phyloP scores from a whole-genome alignment of 2,888 invertebrate species.

The Metacarcinus magister region DNA sequence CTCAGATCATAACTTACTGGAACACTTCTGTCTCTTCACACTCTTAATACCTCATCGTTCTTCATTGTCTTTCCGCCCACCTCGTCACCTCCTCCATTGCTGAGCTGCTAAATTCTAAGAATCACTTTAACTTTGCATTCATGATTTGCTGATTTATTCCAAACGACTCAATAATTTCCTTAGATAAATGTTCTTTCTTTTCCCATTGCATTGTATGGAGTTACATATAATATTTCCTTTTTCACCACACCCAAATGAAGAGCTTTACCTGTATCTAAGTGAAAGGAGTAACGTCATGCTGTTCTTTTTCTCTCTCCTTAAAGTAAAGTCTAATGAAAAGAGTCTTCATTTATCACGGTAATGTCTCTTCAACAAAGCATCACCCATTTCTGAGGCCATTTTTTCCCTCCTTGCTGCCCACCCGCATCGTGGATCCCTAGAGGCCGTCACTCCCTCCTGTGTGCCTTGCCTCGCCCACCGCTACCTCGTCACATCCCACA shows the following conservation, averaged over 20 bases:
- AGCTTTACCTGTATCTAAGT: background rate
- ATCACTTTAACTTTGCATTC: background rate
- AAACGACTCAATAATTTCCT: background rate
- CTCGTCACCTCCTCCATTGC: background rate
- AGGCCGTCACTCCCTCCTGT: background rate
- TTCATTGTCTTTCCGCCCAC: background rate
- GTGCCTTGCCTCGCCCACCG: no score
- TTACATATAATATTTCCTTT: background rate
- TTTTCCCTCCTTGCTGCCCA: background rate
- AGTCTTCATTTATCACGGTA: background rate
- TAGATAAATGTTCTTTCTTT: background rate
- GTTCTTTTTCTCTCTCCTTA: background rate
- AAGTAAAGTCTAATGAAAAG: background rate
- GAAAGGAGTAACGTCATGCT: background rate
- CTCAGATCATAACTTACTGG: background rate
- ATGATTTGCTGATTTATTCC: background rate
- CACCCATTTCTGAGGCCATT: background rate
- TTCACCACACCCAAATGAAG: background rate
- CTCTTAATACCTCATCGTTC: background rate
- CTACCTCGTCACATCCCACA: background rate
- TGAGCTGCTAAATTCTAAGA: background rate
- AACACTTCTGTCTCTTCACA: background rate
- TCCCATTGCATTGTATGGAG: background rate
- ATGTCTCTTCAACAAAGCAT: background rate
- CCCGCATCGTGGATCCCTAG: background rate